phyloP scores from a whole-genome alignment of 2,797 vertebrate genomes.

The Acrossocheilus fasciatus region DNA sequence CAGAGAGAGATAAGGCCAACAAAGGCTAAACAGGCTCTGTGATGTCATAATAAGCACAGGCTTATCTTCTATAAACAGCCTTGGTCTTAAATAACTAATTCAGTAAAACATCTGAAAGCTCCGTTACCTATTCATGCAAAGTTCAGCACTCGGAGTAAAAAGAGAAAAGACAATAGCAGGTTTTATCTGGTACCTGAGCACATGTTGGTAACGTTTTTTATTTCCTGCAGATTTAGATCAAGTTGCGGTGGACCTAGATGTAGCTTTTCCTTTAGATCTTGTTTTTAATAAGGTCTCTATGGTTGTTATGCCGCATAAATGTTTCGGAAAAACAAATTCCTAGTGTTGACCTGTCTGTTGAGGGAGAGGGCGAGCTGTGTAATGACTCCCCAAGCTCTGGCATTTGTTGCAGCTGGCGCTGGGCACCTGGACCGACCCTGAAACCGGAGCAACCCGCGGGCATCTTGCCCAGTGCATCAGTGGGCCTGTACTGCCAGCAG shows the following conservation, averaged over 20 bases:
- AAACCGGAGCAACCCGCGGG: conserved; percentile 33
- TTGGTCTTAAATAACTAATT: conserved; percentile 27
- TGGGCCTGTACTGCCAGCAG: conserved; percentile 20
- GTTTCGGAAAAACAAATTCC: conserved; percentile 3
- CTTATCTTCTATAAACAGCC: conserved; percentile 39
- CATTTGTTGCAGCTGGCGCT: conserved; percentile 53
- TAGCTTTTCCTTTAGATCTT: neutral
- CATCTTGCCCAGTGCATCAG: conserved; percentile 41
- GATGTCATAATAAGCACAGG: conserved; percentile 34
- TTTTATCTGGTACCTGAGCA: conserved; percentile 33
- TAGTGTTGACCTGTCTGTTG: conserved; percentile 28
- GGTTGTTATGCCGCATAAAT: neutral
- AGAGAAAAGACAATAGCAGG: neutral
- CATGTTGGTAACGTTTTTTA: neutral
- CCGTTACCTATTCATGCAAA: neutral
- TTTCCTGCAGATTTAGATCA: conserved; percentile 13
- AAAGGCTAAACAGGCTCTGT: conserved; percentile 33
- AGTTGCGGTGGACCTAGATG: neutral
- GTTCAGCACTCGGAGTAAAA: neutral
- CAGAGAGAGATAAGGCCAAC: conserved; percentile 18
- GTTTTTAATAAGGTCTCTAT: neutral
- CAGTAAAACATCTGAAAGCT: conserved; percentile 10
- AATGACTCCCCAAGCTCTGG: conserved; percentile 27
- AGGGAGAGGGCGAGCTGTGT: conserved; percentile 26
- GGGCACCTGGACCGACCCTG: conserved; percentile 39